Evolutionary conservation across 2,113 vertebrate genomes (phyloP).

Genomic region (Azemiops feae): DNA sequence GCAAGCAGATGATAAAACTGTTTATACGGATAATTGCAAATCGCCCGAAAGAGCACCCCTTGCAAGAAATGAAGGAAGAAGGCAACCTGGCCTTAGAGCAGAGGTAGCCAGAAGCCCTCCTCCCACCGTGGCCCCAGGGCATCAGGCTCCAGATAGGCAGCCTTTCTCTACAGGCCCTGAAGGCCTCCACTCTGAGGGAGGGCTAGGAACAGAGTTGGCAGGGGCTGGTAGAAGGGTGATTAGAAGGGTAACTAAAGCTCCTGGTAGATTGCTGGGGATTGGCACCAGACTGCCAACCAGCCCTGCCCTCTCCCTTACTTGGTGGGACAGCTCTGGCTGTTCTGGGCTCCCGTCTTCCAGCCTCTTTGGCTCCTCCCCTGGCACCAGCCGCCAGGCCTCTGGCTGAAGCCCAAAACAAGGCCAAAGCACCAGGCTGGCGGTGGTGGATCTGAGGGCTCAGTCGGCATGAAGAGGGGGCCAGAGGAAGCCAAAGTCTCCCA

Average conservation of each 20-base stretch:
- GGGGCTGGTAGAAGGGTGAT: too few relatives aligned
- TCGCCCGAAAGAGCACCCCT: slow-evolving; percentile 70
- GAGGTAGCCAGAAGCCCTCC: neutral
- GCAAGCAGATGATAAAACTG: slow-evolving; percentile 92
- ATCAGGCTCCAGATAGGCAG: neutral
- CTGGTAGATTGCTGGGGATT: neutral
- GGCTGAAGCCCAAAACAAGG: neutral
- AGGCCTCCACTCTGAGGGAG: neutral
- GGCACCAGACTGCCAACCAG: neutral
- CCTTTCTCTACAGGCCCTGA: neutral
- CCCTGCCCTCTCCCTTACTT: neutral
- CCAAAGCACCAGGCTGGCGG: neutral
- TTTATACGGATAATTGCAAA: slow-evolving; percentile 89
- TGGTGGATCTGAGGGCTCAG: neutral
- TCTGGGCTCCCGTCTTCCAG: neutral
- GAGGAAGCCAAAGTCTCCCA: neutral
- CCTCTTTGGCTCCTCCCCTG: neutral
- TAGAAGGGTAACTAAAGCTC: neutral
- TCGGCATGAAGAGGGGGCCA: neutral
- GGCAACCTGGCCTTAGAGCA: neutral
- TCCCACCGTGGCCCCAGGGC: too few relatives aligned
- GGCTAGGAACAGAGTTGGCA: neutral
- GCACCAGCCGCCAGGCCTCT: neutral
- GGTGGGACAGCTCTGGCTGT: neutral
- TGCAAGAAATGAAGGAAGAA: slow-evolving; percentile 42